Evolutionary conservation across 1,140 invertebrate species (phyloP).

Genomic region (Neodiprion fabricii): DNA sequence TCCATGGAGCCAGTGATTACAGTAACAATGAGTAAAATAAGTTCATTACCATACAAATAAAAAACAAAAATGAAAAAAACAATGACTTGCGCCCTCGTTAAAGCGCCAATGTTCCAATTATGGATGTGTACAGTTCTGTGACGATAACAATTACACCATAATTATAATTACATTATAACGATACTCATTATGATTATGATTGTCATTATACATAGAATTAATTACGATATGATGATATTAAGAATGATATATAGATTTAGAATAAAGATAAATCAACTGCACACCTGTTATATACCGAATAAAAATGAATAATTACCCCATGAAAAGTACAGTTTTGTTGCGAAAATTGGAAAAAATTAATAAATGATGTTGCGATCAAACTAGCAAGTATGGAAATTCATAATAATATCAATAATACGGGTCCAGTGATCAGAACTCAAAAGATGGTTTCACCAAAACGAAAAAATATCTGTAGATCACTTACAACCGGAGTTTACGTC

Average conservation of each 20-base stretch:
- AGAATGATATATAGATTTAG: constrained; percentile 44
- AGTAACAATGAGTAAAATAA: constrained; percentile 49
- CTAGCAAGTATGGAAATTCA: too few relatives aligned
- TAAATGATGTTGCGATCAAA: too few relatives aligned
- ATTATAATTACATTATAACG: constrained; percentile 46
- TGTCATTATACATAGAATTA: constrained; percentile 40
- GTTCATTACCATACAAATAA: constrained; percentile 51
- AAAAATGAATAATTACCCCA: constrained; percentile 25
- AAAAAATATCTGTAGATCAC: too few relatives aligned
- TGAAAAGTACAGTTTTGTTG: too few relatives aligned
- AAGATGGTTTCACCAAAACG: too few relatives aligned
- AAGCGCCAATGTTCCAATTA: constrained; percentile 44
- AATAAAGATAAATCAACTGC: constrained; percentile 32
- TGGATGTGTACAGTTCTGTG: constrained; percentile 51
- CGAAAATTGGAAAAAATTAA: too few relatives aligned
- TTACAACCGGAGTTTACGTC: too few relatives aligned
- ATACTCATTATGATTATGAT: constrained; percentile 36
- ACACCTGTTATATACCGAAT: constrained; percentile 35
- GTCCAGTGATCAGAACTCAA: too few relatives aligned
- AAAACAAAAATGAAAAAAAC: not conserved
- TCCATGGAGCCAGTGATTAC: constrained; percentile 43
- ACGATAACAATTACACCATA: constrained; percentile 45
- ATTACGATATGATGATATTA: constrained; percentile 40
- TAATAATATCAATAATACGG: too few relatives aligned
- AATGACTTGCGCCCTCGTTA: constrained; percentile 38